Base-by-base conservation (phyloP, 2,888 invertebrate species). In the Limnephilus marmoratus region DNA sequence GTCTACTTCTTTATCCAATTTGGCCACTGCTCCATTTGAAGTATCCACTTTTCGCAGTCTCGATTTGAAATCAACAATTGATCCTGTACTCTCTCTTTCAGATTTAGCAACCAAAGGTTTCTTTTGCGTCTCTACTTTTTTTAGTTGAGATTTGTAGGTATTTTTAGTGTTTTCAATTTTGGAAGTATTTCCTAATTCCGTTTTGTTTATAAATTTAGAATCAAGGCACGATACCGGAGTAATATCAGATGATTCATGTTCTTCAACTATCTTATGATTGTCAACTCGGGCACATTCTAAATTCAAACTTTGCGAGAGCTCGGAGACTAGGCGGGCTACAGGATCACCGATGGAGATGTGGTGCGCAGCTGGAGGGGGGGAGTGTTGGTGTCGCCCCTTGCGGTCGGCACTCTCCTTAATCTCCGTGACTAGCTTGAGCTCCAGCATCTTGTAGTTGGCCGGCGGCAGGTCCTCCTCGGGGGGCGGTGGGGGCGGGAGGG, bases 61-160 rank as follows among this genome's bases (percentile, higher is more conserved):
- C 1, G 98, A 97, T 94, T 98, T 98, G 94, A 98, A 98, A 94
- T 98, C 98, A 90, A 98, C 98, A 91, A 98, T 98, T 86, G 97
- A 96, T 34, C 96, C 96, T 1, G 96, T 96, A 86, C 96, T 94
- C 93, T 95, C 96, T 81, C 97, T 97, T 82, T 96, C 95, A 9
- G 91, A 45, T 90, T 92, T 93, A 87, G 37, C 81, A 81, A 41
- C 24, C 41, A 88, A 34, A 86, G 85, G 92, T 49, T 89, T 92
- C 81, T 93, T 93, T 82, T 90, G 91, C 1, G 96, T 96, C 92
- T 98, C 98, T 31, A 98, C 97, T 94, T 97, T 98, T 94, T 98
- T 98, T 15, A 98, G 95, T 94, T 98, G 97, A 7, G 97, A 96
- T 94, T 97, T 97, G 94, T 97, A 97, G 83, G 97, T 96, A 7